Evolutionary conservation across 2,113 vertebrate species (phyloP).

Genomic region (Apteryx owenii): DNA sequence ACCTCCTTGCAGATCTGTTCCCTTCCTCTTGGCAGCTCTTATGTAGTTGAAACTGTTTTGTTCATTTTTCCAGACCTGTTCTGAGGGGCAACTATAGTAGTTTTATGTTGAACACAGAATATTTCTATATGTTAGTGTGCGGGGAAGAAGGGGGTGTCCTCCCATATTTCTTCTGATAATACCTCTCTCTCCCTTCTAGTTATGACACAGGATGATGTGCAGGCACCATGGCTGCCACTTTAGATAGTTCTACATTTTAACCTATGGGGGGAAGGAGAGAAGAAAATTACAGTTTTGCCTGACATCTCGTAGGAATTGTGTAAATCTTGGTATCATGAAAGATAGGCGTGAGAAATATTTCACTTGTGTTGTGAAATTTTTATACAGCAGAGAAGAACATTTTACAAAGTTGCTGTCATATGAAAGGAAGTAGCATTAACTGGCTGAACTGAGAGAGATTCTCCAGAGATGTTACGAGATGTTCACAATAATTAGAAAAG

Average conservation of each 20-base stretch:
- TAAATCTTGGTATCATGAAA: neutral
- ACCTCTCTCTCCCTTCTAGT: neutral
- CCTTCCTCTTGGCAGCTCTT: neutral
- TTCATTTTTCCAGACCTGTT: neutral
- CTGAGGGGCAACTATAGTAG: neutral
- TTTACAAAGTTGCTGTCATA: neutral
- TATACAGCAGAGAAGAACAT: neutral
- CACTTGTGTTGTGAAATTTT: neutral
- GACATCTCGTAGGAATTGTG: neutral
- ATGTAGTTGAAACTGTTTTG: neutral
- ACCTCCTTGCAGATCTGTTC: neutral
- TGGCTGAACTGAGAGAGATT: neutral
- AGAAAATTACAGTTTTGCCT: neutral
- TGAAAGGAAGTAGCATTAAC: neutral
- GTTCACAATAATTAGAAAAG: neutral
- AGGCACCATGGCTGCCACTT: neutral
- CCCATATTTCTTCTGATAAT: neutral
- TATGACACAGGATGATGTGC: neutral
- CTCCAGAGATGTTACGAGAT: neutral
- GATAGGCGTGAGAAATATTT: neutral
- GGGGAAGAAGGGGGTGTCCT: neutral
- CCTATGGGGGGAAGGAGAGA: neutral
- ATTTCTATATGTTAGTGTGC: neutral
- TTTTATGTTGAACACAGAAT: neutral
- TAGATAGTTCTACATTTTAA: neutral